Evolutionary conservation across 2,113 vertebrate species (phyloP).

Genomic region (Nettapus auritus): DNA sequence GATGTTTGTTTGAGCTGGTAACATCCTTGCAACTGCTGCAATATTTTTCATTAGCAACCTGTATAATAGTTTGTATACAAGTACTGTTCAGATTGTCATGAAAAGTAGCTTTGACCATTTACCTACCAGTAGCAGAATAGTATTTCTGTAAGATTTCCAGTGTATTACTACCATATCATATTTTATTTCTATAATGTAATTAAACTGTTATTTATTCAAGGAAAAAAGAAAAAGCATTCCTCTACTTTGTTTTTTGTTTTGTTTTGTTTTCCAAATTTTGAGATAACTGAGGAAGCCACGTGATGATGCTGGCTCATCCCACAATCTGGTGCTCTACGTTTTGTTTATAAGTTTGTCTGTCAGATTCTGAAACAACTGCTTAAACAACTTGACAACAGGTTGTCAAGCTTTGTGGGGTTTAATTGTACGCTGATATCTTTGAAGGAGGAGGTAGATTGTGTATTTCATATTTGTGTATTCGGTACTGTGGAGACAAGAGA

Average conservation of each 20-base stretch:
- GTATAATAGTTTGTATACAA: slow-evolving; percentile 83
- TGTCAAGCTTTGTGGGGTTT: slow-evolving; percentile 52
- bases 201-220: slow-evolving; percentile 85
- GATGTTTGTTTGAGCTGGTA: slow-evolving; percentile 84
- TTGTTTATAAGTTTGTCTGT: slow-evolving; percentile 55
- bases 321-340: slow-evolving; percentile 54
- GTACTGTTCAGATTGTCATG: slow-evolving; percentile 82
- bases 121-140: slow-evolving; percentile 81
- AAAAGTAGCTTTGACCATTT: slow-evolving; percentile 83
- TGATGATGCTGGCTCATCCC: slow-evolving; percentile 61
- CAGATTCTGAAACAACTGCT: slow-evolving; percentile 56
- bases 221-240: slow-evolving; percentile 65
- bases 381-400: slow-evolving; percentile 64
- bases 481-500: slow-evolving; percentile 19
- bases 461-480: slow-evolving; percentile 31
- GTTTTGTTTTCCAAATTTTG: slow-evolving; percentile 66
- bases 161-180: slow-evolving; percentile 80
- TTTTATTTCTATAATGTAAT: slow-evolving; percentile 84
- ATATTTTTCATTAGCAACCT: slow-evolving; percentile 82
- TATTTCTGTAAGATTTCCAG: slow-evolving; percentile 80
- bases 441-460: slow-evolving; percentile 42
- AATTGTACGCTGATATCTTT: slow-evolving; percentile 57
- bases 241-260: slow-evolving; percentile 63
- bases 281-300: slow-evolving; percentile 52
- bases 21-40: slow-evolving; percentile 79